Percentiles rank a stretch among this genome's conserved stretches.
Conservation (phyloP, 2,113 vertebrate species). For the Zapornia atra region DNA sequence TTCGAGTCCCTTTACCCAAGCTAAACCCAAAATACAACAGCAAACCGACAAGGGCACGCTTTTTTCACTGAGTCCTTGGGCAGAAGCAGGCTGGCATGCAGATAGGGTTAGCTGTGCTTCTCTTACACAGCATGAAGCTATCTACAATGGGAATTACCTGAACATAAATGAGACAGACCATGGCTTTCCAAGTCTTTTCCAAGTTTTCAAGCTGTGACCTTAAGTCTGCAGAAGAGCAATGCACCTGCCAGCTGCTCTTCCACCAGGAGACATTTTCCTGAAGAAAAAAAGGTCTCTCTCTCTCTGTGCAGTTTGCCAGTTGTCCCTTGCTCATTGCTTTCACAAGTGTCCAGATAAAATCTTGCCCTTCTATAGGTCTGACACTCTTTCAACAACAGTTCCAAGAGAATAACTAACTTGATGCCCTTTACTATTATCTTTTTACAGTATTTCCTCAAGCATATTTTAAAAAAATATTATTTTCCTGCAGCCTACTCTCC, state of each 20-base stretch:
- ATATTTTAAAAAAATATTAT: not conserved
- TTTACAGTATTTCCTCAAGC: not conserved
- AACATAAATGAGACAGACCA: fast-evolving
- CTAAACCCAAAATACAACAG: not conserved
- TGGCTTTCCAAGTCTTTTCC: not conserved
- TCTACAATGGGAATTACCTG: not conserved
- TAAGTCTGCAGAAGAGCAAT: not conserved
- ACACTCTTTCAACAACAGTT: not conserved
- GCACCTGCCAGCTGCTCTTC: not conserved
- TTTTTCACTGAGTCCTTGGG: not conserved
- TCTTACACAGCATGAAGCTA: not conserved
- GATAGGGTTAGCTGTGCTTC: not conserved
- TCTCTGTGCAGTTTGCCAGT: not conserved
- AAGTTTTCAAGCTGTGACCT: no score
- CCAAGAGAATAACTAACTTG: not conserved
- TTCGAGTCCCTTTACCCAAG: not conserved
- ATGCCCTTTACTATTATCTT: not conserved
- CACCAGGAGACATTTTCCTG: no score
- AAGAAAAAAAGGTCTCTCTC: no score
- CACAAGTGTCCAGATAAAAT: not conserved
- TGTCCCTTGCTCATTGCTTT: not conserved
- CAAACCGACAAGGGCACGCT: not conserved
- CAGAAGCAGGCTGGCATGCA: not conserved
- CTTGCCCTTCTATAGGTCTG: not conserved
- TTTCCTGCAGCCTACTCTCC: not conserved